Evolutionary conservation across 2,113 vertebrate genomes (phyloP).

Genomic region (Isurus oxyrinchus): DNA sequence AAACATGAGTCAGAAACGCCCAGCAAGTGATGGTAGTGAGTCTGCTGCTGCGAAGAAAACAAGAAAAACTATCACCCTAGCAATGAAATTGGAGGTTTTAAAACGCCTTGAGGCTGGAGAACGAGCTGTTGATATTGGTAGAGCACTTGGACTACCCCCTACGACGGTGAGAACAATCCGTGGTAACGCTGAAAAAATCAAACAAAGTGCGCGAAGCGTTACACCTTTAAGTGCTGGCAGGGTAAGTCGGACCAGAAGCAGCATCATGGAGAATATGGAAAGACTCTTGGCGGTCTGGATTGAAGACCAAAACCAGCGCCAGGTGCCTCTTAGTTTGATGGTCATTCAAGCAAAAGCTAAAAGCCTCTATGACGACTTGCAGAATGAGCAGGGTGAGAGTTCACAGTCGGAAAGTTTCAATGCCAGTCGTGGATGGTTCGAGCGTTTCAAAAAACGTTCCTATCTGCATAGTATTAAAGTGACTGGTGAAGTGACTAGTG

Average conservation of each 20-base stretch:
- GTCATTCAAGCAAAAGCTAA: background rate
- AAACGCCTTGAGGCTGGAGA: background rate
- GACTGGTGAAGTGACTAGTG: background rate
- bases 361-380: background rate
- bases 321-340: background rate
- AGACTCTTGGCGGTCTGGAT: slow-evolving; percentile 13
- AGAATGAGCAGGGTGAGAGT: background rate
- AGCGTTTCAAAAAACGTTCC: background rate
- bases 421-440: background rate
- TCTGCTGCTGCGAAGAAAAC: background rate
- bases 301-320: background rate
- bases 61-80: background rate
- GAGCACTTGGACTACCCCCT: background rate
- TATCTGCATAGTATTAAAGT: background rate
- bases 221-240: slow-evolving; percentile 9
- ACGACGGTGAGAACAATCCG: background rate
- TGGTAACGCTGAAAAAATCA: background rate
- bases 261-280: slow-evolving; percentile 36
- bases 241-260: slow-evolving; percentile 28
- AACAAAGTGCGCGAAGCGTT: background rate
- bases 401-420: background rate
- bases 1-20: background rate
- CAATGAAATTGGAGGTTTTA: slow-evolving; percentile 1
- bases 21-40: background rate
- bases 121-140: background rate